Conservation (phyloP, 2,113 vertebrate species). For the Cricetomys ansorgei region DNA sequence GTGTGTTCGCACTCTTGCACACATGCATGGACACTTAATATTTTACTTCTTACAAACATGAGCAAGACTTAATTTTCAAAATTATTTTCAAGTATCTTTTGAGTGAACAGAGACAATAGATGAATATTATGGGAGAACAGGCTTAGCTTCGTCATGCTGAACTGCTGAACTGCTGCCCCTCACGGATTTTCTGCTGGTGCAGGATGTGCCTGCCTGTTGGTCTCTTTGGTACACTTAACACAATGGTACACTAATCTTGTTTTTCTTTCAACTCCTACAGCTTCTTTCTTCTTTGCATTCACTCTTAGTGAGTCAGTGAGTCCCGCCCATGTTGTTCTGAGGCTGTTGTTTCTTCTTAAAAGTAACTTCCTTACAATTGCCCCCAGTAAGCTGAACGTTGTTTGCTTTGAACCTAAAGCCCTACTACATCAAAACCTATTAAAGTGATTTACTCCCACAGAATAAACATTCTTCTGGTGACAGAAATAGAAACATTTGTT, state of each 20-base stretch:
- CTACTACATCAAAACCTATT: constrained; percentile 46
- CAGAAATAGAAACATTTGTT: constrained; percentile 68
- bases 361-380: constrained; percentile 28
- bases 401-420: constrained; percentile 47
- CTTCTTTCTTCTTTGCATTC: constrained; percentile 28
- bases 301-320: constrained; percentile 2
- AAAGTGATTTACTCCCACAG: constrained; percentile 62
- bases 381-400: neutral
- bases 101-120: constrained; percentile 13
- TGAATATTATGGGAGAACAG: constrained; percentile 15
- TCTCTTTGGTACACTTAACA: neutral
- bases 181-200: neutral
- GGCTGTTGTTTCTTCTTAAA: constrained; percentile 45
- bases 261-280: constrained; percentile 10
- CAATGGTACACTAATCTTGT: neutral
- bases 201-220: neutral
- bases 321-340: neutral
- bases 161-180: neutral
- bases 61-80: constrained; percentile 31
- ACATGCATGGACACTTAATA: neutral
- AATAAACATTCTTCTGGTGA: constrained; percentile 51
- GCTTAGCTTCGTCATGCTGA: neutral
- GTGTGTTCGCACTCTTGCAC: too few relatives aligned
- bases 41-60: neutral
- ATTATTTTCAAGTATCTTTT: neutral